Conservation (phyloP, 30 jellyfish, hydroid and myxozoan species). For the Catostylus mosaicus region DNA sequence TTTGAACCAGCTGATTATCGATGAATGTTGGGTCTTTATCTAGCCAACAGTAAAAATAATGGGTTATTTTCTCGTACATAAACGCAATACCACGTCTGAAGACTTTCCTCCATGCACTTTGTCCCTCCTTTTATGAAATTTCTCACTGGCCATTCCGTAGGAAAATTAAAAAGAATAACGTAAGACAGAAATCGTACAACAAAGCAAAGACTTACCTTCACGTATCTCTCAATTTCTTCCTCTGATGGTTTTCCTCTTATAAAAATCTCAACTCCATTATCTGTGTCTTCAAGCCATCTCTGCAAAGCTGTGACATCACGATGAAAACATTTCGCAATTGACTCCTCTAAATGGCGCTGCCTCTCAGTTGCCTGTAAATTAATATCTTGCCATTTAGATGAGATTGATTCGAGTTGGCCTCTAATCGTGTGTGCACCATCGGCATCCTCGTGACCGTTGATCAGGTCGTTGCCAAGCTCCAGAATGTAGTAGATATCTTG, state of each 20-base stretch:
- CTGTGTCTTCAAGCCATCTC: constrained; percentile 70
- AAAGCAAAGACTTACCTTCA: constrained; percentile 18
- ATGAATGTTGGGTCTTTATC: too few species aligned
- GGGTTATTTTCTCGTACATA: too few species aligned
- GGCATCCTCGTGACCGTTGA: constrained; percentile 66
- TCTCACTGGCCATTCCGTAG: too few species aligned
- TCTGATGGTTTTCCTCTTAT: constrained; percentile 35
- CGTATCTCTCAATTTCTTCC: constrained; percentile 63
- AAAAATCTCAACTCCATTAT: constrained; percentile 24
- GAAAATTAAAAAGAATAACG: too few species aligned
- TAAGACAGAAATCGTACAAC: too few species aligned
- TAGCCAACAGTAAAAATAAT: too few species aligned
- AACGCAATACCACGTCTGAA: too few species aligned
- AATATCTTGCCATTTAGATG: constrained; percentile 77
- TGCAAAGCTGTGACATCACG: constrained; percentile 77
- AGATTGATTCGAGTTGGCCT: constrained; percentile 72
- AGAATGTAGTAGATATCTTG: constrained; percentile 61
- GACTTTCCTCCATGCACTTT: too few species aligned
- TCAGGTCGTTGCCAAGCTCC: constrained; percentile 71
- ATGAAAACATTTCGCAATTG: constrained; percentile 68
- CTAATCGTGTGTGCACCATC: constrained; percentile 74
- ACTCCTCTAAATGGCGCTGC: constrained; percentile 56
- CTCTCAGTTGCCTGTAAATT: constrained; percentile 55
- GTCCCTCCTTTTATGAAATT: too few species aligned
- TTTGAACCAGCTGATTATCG: too few species aligned